Evolutionary conservation across 2,888 invertebrate genomes (phyloP), one percentile per base, ranked within the genome.

Genomic region (Agrochola litura): DNA sequence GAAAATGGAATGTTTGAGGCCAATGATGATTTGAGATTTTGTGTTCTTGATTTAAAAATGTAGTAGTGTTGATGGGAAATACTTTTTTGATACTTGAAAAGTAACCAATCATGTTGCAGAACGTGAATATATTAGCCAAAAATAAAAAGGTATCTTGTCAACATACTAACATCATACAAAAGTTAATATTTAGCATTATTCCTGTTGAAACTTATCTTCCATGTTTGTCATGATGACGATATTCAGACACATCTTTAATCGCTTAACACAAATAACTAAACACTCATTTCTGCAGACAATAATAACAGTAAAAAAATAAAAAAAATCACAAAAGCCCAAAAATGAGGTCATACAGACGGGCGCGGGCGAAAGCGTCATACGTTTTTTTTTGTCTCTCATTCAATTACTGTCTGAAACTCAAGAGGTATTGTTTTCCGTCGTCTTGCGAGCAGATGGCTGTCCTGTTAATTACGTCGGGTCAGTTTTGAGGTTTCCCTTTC

Each of bases 371-470:
- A 82, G 79, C 73, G 76, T 25, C 63, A 46, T 75, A 56, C 61
- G 54, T 86, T 84, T 84, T 85, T 86, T 79, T 66, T 82, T 61
- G 41, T 88, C 71, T 9, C 65, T 83, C 63, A 88, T 88, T 85
- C 76, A 83, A 88, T 88, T 85, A 77, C 77, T 79, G 89, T 88
- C 88, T 88, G 89, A 83, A 73, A 73, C 76, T 54, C 76, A 63
- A 25, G 52, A 54, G 46, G 64, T 79, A 83, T 84, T 83, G 86
- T 84, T 84, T 84, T 77, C 74, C 52, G 67, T 63, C 52, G 81
- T 88, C 87, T 88, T 88, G 73, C 64, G 58, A 81, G 77, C 88
- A 87, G 87, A 86, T 87, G 85, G 79, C 54, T 79, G 76, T 72
- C 60, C 67, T 65, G 16, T 82, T 88, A 80, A 88, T 88, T 88